Percentiles rank a stretch among this genome's conserved stretches.
These are phyloP conservation scores for Myiopsitta monachus DNA, from an alignment of 2,113 vertebrate species.

Conservation along the genomic window DNA sequence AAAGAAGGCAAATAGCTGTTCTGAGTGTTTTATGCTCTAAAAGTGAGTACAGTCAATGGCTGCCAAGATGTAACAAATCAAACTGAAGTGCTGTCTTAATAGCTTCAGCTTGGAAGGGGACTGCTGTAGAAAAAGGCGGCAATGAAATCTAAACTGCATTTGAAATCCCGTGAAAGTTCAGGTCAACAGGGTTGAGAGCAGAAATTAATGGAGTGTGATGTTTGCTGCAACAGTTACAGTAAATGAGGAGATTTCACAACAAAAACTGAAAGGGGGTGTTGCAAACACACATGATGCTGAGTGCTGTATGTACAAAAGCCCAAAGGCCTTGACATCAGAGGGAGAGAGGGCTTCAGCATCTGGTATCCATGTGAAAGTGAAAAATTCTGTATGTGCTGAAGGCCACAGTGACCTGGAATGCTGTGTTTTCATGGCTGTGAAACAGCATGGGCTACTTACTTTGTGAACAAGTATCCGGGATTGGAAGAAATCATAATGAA, in stretches of 20 bases:
- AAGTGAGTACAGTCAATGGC: background rate
- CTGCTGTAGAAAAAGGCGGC: background rate
- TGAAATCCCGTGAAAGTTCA: background rate
- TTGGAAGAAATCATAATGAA: background rate
- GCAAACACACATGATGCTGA: accelerated
- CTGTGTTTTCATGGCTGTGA: background rate
- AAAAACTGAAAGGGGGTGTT: background rate
- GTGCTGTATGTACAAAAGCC: background rate
- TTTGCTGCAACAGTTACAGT: background rate
- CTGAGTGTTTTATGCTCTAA: background rate
- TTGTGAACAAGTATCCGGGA: background rate
- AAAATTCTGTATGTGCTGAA: background rate
- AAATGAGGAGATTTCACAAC: background rate
- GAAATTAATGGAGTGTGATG: background rate
- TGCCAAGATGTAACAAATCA: constrained; percentile 24
- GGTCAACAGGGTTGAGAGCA: background rate
- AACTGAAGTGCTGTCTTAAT: background rate
- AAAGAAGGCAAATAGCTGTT: background rate
- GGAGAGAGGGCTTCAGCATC: background rate
- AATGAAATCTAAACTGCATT: background rate
- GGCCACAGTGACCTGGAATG: constrained; percentile 37
- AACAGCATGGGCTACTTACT: background rate
- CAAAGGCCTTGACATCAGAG: background rate
- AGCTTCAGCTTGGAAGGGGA: background rate
- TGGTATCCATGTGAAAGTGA: constrained; percentile 6